Conservation (phyloP, 2,888 invertebrate genomes). For the Neoascia interrupta region DNA sequence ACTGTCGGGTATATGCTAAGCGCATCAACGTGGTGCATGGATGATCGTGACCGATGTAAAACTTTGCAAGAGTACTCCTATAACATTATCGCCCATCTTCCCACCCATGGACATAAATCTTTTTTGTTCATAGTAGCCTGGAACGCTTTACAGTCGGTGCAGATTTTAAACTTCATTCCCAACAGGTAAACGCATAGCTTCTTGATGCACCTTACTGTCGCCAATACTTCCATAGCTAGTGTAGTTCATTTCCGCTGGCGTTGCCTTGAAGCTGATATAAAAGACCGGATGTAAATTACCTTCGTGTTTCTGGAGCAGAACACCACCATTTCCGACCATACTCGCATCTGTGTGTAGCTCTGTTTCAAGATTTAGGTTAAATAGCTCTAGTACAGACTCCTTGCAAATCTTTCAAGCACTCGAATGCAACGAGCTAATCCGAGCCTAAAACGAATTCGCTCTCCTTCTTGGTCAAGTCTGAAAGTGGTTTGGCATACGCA, state of each 20-base stretch:
- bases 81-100: not conserved
- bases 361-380: slow-evolving; percentile 68
- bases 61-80: not conserved
- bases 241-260: slow-evolving; percentile 56
- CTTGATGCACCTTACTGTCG: slow-evolving; percentile 71
- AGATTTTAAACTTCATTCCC: slow-evolving; percentile 36
- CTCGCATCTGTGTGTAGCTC: slow-evolving; percentile 46
- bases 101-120: not conserved
- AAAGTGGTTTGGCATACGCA: slow-evolving; percentile 17
- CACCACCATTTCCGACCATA: slow-evolving; percentile 70
- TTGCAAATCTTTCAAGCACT: slow-evolving; percentile 13
- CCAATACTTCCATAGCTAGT: slow-evolving; percentile 74
- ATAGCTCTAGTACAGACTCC: slow-evolving; percentile 70
- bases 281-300: slow-evolving; percentile 70
- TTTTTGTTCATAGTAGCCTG: slow-evolving; percentile 70
- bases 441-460: slow-evolving; percentile 36
- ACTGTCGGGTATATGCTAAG: not conserved
- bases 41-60: not conserved
- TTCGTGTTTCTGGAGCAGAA: slow-evolving; percentile 70
- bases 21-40: not conserved
- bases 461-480: slow-evolving; percentile 14
- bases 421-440: slow-evolving; percentile 71
- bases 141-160: slow-evolving; percentile 73
- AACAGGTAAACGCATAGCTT: slow-evolving; percentile 72
- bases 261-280: slow-evolving; percentile 39